Percentiles rank a stretch among this genome's conserved stretches.
These are phyloP conservation scores for Netelia melanura DNA, from an alignment of 2,888 invertebrate species.

Conservation along the genomic window DNA sequence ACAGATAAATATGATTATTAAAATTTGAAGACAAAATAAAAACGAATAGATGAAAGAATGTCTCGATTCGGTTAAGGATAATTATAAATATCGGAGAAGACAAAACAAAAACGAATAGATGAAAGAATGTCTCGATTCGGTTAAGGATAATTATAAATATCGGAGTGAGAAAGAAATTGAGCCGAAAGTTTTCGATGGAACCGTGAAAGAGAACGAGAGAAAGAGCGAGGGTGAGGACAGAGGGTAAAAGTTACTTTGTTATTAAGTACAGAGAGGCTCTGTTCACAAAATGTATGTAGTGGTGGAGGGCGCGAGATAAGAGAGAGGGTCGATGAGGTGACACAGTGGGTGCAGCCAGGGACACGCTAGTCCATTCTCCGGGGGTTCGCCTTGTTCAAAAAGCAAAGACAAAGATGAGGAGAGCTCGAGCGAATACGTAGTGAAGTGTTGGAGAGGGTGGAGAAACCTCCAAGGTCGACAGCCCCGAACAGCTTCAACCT, in stretches of 20 bases:
- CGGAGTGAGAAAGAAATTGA: neutral
- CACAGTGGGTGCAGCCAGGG: slow-evolving; percentile 56
- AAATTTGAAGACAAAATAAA: no score
- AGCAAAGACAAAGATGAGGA: slow-evolving; percentile 34
- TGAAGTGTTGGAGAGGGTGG: slow-evolving; percentile 19
- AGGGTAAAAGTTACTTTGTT: slow-evolving; percentile 21
- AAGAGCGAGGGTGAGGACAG: neutral
- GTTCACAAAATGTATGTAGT: neutral
- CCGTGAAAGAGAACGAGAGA: neutral
- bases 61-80: no score
- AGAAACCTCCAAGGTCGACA: slow-evolving; percentile 61
- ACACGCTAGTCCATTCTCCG: slow-evolving; percentile 54
- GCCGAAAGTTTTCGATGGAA: neutral
- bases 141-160: no score
- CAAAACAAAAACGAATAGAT: no score
- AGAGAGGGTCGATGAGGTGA: slow-evolving; percentile 65
- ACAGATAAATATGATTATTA: no score
- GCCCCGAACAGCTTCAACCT: slow-evolving; percentile 48
- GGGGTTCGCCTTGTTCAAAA: neutral
- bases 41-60: no score
- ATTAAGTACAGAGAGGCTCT: slow-evolving; percentile 18
- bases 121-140: no score
- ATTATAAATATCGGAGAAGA: no score
- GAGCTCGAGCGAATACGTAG: neutral
- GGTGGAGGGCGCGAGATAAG: slow-evolving; percentile 33